Conservation (phyloP, 2,113 vertebrate species). For the Mus musculus region GRCm39 chr12:45434001-45434500, state of each 20-base stretch:
- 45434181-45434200: neutral
- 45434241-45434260: neutral
- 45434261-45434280: neutral
- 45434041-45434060: neutral
- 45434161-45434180: neutral
- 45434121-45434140: neutral
- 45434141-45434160: neutral
- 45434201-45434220: neutral
- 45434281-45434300: neutral
- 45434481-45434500: neutral
- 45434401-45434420: neutral
- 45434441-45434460: neutral
- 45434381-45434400: neutral
- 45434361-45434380: neutral
- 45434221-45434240: neutral
- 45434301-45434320: no score
- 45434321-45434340: neutral
- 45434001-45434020: neutral
- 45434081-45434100: no score
- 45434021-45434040: neutral
- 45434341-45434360: neutral
- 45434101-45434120: neutral
- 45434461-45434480: neutral
- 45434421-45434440: neutral
- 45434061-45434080: neutral